A percentile compares a stretch with the other conserved stretches of the same genome.
Conservation (phyloP, 2,888 invertebrate species). For the Sisyra terminalis region DNA sequence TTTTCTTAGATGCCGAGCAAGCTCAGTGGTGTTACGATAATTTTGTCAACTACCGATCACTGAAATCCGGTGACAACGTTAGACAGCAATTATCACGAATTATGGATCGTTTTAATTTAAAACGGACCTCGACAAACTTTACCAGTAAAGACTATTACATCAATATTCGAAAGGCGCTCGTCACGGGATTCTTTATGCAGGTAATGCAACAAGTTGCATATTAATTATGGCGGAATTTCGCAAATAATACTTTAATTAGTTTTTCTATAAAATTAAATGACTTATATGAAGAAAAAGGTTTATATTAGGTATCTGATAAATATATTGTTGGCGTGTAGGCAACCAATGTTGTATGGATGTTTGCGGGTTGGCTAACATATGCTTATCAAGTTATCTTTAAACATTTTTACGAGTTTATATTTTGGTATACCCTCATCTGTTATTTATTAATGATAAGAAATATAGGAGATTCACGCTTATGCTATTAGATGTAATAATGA, state of each 20-base stretch:
- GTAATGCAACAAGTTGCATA: conserved; percentile 72
- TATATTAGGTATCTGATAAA: too few relatives aligned
- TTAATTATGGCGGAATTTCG: not conserved
- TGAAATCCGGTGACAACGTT: conserved; percentile 98
- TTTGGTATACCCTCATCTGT: too few relatives aligned
- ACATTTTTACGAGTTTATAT: too few relatives aligned
- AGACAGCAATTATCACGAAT: conserved; percentile 91
- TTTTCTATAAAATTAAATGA: too few relatives aligned
- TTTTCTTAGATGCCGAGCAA: conserved; percentile 80
- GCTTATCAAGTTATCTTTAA: too few relatives aligned
- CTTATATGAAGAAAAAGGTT: too few relatives aligned
- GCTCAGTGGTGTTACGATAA: conserved; percentile 99
- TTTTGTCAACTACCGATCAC: conserved; percentile 94
- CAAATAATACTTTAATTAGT: not conserved
- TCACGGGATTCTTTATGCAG: conserved; percentile 99
- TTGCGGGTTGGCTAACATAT: too few relatives aligned
- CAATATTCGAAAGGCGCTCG: conserved; percentile 95
- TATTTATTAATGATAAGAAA: too few relatives aligned
- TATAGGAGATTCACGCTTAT: too few relatives aligned
- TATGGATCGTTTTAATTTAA: conserved; percentile 93
- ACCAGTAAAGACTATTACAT: conserved; percentile 97
- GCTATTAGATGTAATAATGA: too few relatives aligned
- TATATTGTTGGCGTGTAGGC: too few relatives aligned
- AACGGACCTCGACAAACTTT: conserved; percentile 93
- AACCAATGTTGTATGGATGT: too few relatives aligned